These are phyloP conservation scores for Hippocampus guttulatus DNA, from an alignment of 2,113 vertebrate species.

Conservation along the genomic window DNA sequence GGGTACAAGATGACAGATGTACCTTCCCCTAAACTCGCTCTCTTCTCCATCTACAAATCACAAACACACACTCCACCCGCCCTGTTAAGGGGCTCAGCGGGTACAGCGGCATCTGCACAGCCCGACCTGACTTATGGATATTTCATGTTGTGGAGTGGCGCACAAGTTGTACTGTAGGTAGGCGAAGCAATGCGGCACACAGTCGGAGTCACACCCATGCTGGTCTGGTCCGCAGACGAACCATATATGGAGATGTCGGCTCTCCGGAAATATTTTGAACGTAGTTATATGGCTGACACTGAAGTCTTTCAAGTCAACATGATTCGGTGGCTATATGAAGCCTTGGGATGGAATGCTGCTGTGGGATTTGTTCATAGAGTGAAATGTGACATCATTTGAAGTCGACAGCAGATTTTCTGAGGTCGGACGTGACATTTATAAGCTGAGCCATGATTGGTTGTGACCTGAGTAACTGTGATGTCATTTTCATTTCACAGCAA, in stretches of 20 bases:
- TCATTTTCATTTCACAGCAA: too few species aligned
- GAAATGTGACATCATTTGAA: neutral
- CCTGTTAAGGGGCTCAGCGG: conserved; percentile 49
- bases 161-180: conserved; percentile 34
- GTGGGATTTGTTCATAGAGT: conserved; percentile 25
- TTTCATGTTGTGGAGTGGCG: conserved; percentile 56
- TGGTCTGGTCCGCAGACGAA: conserved; percentile 18
- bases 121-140: conserved; percentile 62
- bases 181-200: conserved; percentile 40
- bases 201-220: conserved; percentile 35
- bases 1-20: conserved; percentile 45
- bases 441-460: too few species aligned
- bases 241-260: conserved; percentile 11
- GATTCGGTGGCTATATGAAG: conserved; percentile 16
- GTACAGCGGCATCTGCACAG: conserved; percentile 62
- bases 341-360: conserved; percentile 14
- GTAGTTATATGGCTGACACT: conserved; percentile 33
- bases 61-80: conserved; percentile 14
- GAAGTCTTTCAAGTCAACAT: neutral
- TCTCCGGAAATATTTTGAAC: conserved; percentile 10
- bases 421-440: too few species aligned
- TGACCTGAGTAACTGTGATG: too few species aligned
- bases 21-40: conserved; percentile 11
- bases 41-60: neutral
- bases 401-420: too few species aligned